These are phyloP conservation scores for Xestia ashworthii DNA, from an alignment of 2,888 invertebrate genomes.

Conservation along the genomic window DNA sequence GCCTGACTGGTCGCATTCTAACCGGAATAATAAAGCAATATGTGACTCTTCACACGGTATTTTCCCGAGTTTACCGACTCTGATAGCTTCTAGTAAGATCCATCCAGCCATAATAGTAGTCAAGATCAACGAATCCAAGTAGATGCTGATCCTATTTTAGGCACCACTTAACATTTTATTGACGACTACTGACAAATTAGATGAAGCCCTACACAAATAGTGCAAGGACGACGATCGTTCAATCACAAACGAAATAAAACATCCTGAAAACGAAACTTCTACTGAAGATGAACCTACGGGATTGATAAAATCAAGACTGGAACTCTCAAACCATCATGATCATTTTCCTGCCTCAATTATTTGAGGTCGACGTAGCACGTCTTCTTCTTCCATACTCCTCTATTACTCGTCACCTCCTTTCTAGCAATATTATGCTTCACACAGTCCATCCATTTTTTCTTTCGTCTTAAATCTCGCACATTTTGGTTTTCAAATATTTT, in stretches of 20 bases:
- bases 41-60: too few species aligned
- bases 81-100: not conserved
- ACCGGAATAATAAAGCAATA: too few species aligned
- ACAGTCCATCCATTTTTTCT: not conserved
- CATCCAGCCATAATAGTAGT: not conserved
- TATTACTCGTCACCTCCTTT: not conserved
- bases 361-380: not conserved
- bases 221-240: not conserved
- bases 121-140: not conserved
- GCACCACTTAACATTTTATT: conserved; percentile 7
- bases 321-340: not conserved
- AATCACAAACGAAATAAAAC: not conserved
- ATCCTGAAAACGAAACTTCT: not conserved
- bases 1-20: too few species aligned
- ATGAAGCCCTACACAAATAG: conserved; percentile 18
- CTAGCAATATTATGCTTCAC: not conserved
- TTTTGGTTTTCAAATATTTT: not conserved
- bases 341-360: not conserved
- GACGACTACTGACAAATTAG: conserved; percentile 5
- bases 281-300: not conserved
- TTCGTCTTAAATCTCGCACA: not conserved
- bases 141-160: not conserved
- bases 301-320: not conserved
- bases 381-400: not conserved
- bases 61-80: not conserved